These are phyloP conservation scores for Hephaestus fuliginosus DNA, from an alignment of 2,797 vertebrate species.

Conservation along the genomic window DNA sequence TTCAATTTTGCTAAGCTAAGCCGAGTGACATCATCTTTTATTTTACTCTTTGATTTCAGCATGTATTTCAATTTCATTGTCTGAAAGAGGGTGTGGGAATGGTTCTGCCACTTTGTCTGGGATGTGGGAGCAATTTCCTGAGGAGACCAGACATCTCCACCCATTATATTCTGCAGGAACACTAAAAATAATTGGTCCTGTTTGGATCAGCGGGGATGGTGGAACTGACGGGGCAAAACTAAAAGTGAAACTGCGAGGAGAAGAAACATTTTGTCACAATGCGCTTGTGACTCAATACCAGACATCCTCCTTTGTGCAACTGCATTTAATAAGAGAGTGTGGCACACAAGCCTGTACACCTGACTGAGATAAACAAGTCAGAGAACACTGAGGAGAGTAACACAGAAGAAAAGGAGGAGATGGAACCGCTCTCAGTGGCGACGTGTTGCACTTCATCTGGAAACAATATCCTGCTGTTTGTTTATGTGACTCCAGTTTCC, in stretches of 20 bases:
- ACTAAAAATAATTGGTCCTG: conserved; percentile 73
- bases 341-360: conserved; percentile 18
- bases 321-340: conserved; percentile 43
- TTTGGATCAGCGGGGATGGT: conserved; percentile 50
- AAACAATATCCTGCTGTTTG: conserved; percentile 67
- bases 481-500: conserved; percentile 56
- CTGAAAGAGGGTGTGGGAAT: conserved; percentile 52
- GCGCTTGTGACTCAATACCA: neutral
- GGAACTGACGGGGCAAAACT: conserved; percentile 46
- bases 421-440: neutral
- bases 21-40: conserved; percentile 24
- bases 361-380: conserved; percentile 59
- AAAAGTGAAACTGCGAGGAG: conserved; percentile 48
- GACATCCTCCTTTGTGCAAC: conserved; percentile 36
- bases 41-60: conserved; percentile 39
- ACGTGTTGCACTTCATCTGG: conserved; percentile 50
- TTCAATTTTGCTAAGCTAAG: neutral
- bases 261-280: conserved; percentile 23
- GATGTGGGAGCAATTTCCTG: conserved; percentile 77
- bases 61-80: conserved; percentile 55
- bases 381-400: conserved; percentile 21
- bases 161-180: conserved; percentile 73
- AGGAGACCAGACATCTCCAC: conserved; percentile 73
- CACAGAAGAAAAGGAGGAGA: neutral
- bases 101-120: conserved; percentile 61